Percentiles rank a stretch among this genome's conserved stretches.
These are phyloP conservation scores for Neelides sp. DNA, from an alignment of 1,140 invertebrate species.

Conservation along the genomic window DNA sequence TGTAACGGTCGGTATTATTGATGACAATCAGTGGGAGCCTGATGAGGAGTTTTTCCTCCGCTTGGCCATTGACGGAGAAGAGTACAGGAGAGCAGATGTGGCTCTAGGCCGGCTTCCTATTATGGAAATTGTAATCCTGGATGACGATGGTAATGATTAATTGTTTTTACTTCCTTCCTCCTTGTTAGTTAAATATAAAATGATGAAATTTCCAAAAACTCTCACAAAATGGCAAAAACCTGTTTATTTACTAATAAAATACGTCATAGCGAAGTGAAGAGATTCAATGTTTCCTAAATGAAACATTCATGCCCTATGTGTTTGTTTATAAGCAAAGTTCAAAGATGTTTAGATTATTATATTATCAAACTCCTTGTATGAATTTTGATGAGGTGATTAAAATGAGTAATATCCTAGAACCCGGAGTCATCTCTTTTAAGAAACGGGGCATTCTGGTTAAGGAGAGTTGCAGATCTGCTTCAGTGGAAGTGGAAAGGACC, in stretches of 20 bases:
- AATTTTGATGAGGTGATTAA: too few species aligned
- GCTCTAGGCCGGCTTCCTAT: constrained; percentile 43
- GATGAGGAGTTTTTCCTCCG: constrained; percentile 51
- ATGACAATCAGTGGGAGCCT: constrained; percentile 51
- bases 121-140: constrained; percentile 49
- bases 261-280: too few species aligned
- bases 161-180: too few species aligned
- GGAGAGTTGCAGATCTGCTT: constrained; percentile 43
- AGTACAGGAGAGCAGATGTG: constrained; percentile 12
- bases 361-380: neutral
- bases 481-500: constrained; percentile 40
- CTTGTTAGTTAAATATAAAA: too few species aligned
- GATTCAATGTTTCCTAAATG: too few species aligned
- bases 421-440: constrained; percentile 45
- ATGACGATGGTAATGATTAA: constrained; percentile 45
- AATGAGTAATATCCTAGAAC: constrained; percentile 37
- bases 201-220: too few species aligned
- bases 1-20: constrained; percentile 38
- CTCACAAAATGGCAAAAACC: too few species aligned
- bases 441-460: constrained; percentile 47
- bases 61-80: constrained; percentile 36
- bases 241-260: too few species aligned
- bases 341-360: too few species aligned
- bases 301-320: too few species aligned
- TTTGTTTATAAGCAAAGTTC: too few species aligned